These are phyloP conservation scores for Caenorhabditis doughertyi DNA, from an alignment of 2,888 invertebrate species.

Conservation along the genomic window DNA sequence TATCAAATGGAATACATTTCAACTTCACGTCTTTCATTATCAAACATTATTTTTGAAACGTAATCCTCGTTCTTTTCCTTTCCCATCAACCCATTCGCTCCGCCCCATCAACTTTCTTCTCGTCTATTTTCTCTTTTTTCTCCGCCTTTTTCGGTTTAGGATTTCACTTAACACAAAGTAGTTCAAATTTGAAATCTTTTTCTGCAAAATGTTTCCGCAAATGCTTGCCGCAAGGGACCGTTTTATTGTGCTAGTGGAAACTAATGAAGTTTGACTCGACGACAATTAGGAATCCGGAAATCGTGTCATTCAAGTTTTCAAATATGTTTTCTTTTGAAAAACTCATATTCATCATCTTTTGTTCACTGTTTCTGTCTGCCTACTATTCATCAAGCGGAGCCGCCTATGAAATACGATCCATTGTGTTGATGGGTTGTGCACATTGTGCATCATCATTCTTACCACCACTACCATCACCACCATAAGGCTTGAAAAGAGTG, in stretches of 20 bases:
- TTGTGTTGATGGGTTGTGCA: slow-evolving; percentile 40
- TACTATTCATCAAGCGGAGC: slow-evolving; percentile 30
- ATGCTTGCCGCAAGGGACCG: slow-evolving; percentile 12
- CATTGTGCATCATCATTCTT: slow-evolving; percentile 40
- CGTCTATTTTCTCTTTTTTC: neutral
- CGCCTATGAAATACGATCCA: slow-evolving; percentile 57
- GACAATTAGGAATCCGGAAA: neutral
- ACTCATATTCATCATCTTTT: slow-evolving; percentile 13
- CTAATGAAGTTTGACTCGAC: slow-evolving; percentile 12
- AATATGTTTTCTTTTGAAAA: neutral
- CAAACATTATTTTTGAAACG: too few relatives aligned
- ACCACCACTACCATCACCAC: neutral
- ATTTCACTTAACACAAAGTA: slow-evolving; percentile 40
- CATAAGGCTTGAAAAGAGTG: slow-evolving; percentile 43
- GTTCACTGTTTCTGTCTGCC: slow-evolving; percentile 17
- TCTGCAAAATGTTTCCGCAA: slow-evolving; percentile 25
- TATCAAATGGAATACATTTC: too few relatives aligned
- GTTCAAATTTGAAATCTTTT: slow-evolving; percentile 47
- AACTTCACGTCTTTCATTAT: too few relatives aligned
- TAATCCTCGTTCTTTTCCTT: neutral
- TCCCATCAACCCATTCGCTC: slow-evolving; percentile 39
- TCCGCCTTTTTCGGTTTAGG: slow-evolving; percentile 37
- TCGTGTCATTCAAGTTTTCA: neutral
- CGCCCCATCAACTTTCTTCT: slow-evolving; percentile 41
- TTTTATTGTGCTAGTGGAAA: neutral